Conservation (phyloP, 2,113 vertebrate genomes). For the Canis aureus region DNA sequence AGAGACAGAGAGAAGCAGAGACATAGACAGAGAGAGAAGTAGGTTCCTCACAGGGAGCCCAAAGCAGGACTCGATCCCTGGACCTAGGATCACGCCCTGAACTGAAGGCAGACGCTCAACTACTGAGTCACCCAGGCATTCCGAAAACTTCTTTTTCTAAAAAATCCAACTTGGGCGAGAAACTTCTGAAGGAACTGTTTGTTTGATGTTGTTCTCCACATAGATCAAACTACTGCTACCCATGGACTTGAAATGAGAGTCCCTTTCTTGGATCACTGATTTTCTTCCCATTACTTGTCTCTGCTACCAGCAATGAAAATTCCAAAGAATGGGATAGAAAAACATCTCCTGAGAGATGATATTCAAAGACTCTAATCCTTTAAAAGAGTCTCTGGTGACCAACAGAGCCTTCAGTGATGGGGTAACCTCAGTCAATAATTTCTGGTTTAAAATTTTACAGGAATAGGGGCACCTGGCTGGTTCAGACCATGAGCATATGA, state of each 20-base stretch:
- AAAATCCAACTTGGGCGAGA: slow-evolving; percentile 90
- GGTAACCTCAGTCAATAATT: slow-evolving; percentile 92
- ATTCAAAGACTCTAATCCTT: slow-evolving; percentile 90
- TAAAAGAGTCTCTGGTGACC: slow-evolving; percentile 94
- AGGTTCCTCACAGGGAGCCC: too few species aligned
- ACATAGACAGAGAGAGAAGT: too few species aligned
- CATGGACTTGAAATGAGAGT: slow-evolving; percentile 93
- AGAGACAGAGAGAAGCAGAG: too few species aligned
- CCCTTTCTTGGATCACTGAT: slow-evolving; percentile 94
- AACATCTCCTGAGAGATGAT: slow-evolving; percentile 91
- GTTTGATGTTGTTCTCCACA: slow-evolving; percentile 92
- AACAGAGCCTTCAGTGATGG: slow-evolving; percentile 95
- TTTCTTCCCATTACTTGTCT: slow-evolving; percentile 93
- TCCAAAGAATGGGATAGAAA: slow-evolving; percentile 94
- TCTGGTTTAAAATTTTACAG: slow-evolving; percentile 92
- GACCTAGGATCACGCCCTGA: too few species aligned
- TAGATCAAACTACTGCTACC: slow-evolving; percentile 92
- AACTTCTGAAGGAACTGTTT: slow-evolving; percentile 93
- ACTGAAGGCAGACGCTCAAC: too few species aligned
- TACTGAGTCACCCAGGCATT: too few species aligned
- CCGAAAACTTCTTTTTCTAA: slow-evolving; percentile 83
- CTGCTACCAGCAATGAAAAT: slow-evolving; percentile 90
- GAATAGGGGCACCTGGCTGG: slow-evolving; percentile 78
- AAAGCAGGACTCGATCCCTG: too few species aligned
- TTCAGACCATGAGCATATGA: background rate